A percentile compares a stretch with the other conserved stretches of the same genome.
Conservation (phyloP, 2,888 invertebrate species). For the Papilio elwesi region DNA sequence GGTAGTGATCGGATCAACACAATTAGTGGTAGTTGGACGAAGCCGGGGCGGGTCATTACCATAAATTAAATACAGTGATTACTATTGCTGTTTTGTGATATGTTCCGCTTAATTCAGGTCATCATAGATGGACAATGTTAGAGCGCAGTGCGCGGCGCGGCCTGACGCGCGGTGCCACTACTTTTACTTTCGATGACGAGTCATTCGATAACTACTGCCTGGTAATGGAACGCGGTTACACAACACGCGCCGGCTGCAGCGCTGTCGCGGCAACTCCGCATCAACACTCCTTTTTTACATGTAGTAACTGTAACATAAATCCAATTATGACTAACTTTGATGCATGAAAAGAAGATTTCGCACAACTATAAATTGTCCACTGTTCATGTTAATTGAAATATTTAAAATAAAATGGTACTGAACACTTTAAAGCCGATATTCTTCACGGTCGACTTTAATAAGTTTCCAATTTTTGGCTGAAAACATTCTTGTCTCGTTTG, state of each 20-base stretch:
- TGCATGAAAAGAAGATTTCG: no score
- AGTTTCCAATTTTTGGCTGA: no score
- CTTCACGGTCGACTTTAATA: no score
- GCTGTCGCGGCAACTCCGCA: neutral
- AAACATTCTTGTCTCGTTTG: no score
- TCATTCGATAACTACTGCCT: constrained; percentile 26
- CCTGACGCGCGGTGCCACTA: neutral
- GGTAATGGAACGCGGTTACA: constrained; percentile 19
- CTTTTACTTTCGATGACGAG: constrained; percentile 37
- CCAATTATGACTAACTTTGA: no score
- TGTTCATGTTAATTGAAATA: neutral
- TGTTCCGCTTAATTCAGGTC: constrained; percentile 1
- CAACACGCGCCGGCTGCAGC: neutral
- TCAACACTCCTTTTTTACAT: neutral
- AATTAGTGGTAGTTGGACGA: no score
- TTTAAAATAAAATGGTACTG: no score
- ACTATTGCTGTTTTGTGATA: neutral
- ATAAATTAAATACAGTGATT: no score
- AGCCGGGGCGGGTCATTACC: no score
- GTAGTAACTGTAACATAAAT: neutral
- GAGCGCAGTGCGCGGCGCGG: neutral
- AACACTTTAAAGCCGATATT: no score
- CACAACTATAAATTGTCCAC: neutral
- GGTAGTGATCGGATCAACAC: no score
- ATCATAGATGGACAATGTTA: neutral